Evolutionary conservation across 92 coral and sea anemone species (phyloP).

Genomic region (Zoanthus solanderi): DNA sequence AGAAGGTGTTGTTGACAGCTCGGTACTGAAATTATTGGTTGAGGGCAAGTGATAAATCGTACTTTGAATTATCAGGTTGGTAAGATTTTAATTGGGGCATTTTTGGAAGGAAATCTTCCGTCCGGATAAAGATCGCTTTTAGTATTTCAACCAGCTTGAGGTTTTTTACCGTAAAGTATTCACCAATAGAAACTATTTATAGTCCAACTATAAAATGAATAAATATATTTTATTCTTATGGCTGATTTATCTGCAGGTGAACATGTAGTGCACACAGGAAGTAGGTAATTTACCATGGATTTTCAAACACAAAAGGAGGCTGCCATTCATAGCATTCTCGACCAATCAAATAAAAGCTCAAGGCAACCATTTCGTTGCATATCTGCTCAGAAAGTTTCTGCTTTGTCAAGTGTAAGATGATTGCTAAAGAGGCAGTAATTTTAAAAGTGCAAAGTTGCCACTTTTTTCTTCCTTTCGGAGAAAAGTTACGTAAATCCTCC

Average conservation of each 20-base stretch:
- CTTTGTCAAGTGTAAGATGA: slow-evolving; percentile 32
- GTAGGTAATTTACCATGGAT: slow-evolving; percentile 32
- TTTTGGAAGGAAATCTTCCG: slow-evolving; percentile 42
- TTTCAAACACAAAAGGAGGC: slow-evolving; percentile 51
- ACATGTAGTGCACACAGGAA: slow-evolving; percentile 23
- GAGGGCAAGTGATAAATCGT: slow-evolving; percentile 38
- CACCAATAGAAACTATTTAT: slow-evolving; percentile 40
- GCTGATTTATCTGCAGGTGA: slow-evolving; percentile 41
- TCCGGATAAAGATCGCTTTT: slow-evolving; percentile 22
- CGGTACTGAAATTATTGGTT: slow-evolving; percentile 30
- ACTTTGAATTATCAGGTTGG: slow-evolving; percentile 18
- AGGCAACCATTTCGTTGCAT: slow-evolving; percentile 15
- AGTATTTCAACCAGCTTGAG: slow-evolving; percentile 39
- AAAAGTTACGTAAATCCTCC: slow-evolving; percentile 27
- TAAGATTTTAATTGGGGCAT: slow-evolving; percentile 42
- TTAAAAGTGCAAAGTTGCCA: slow-evolving; percentile 22
- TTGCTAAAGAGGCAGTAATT: slow-evolving; percentile 23
- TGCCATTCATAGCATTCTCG: slow-evolving; percentile 44
- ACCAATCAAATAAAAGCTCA: slow-evolving; percentile 45
- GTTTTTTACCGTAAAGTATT: slow-evolving; percentile 28
- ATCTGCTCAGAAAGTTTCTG: slow-evolving; percentile 11
- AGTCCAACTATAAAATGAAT: slow-evolving; percentile 25
- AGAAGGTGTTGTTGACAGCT: slow-evolving; percentile 81
- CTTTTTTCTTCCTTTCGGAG: slow-evolving; percentile 34
- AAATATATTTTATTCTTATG: slow-evolving; percentile 18